Evolutionary conservation across 2,797 vertebrate species (phyloP), one percentile per base, ranked within the genome.

Genomic region (Acropternis orthonyx): DNA sequence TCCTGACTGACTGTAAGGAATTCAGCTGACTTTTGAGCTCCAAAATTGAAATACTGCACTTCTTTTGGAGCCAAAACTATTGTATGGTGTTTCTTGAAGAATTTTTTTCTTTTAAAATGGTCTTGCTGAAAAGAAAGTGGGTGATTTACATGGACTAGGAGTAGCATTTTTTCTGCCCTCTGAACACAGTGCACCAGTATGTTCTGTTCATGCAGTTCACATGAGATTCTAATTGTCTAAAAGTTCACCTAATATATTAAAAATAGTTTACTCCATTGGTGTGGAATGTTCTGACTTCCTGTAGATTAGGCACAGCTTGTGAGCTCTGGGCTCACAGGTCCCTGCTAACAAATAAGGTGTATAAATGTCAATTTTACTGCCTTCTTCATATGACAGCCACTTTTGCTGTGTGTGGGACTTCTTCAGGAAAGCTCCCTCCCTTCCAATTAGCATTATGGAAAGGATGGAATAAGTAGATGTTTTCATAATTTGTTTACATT

Each of bases 381-480:
- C 30, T 71, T 55, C 59, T 59, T 74, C 39, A 24, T 24, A 8
- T 6, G 39, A 21, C 21, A 48, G 0, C 16, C 9, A 18, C 16
- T 66, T 88, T 30, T 55, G 2, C 11, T 2, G 0, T 2, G 2
- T 8, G 5, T 16, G 7, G 6, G 11, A n/a, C 41, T 79, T 68
- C 41, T 12, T 27, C 63, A 76, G 37, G 23, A 71, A 67, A 75
- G 7, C 12, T 48, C 14, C 16, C 37, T 49, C 22, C 15, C 14
- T 87, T 55, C 37, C 16, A 32, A 8, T 43, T n/a, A 54, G 1
- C 13, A 28, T 26, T 65, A 71, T 1, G 28, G 22, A 61, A 69
- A 54, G 39, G 4, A 27, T 65, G 36, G 22, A 89, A 65, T 23
- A 82, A 66, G 8, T 24, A 46, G 9, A 1, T 14, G 3, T 74